Base-by-base conservation (phyloP, 2,888 invertebrate genomes). In the Pristionchus mayeri region DNA sequence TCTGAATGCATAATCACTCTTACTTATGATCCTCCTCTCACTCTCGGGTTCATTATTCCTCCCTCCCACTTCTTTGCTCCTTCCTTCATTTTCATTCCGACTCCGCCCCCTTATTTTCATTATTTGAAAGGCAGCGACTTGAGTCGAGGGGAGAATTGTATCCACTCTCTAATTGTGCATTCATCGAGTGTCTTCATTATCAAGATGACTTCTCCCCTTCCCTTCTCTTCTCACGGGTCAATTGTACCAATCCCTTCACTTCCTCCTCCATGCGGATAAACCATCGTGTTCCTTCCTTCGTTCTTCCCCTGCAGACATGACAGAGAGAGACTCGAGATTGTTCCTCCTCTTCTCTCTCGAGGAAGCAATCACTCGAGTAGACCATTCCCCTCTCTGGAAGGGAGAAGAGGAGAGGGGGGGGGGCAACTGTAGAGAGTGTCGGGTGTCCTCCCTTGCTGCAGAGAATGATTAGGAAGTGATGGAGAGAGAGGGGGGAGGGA, bases 101-200 rank as follows among this genome's bases (percentile, higher is more conserved):
- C 71, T 71, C 71, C 71, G 71, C 71, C 71, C 71, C n/a, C 24
- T 71, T 71, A 71, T 71, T 71, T 71, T 71, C 44, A 44, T 71
- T 71, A 71, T 71, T 71, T 71, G 67, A 71, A 40, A 71, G 67
- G 67, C 67, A 18, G 40, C 30, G 30, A 63, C 60, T 71, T 37
- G 27, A 71, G 21, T 40, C 11, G 40, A 21, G 67, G 40, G 67
- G 37, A 16, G 60, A 63, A 57, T 16, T 57, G 52, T 52, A 71
- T 44, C 44, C 71, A 44, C 40, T 71, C 71, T 71, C 71, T 71
- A 71, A 71, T 71, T 71, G 40, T 71, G 40, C 71, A 71, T 71
- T 71, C 71, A 67, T 67, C 37, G 37, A 37, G 37, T 18, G 16
- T 4, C 34, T 63, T 63, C 67, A 71, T 71, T 71, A 71, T 63